Conservation (phyloP, 2,888 invertebrate genomes). For the Torymus tubicola region DNA sequence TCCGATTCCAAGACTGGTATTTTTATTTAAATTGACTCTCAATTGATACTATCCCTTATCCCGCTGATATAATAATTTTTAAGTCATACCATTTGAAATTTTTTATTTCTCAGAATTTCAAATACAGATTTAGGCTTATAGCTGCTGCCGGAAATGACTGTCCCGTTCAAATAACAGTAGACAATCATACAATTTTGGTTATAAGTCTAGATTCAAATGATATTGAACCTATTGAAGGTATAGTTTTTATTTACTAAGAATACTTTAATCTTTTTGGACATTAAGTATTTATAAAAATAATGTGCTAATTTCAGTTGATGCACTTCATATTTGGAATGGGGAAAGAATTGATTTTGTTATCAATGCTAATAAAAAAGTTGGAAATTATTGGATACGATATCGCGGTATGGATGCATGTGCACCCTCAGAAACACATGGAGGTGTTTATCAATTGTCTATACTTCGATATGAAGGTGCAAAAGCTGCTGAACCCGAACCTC, state of each 20-base stretch:
- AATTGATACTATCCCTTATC: no score
- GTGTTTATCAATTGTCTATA: constrained; percentile 83
- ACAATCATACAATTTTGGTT: constrained; percentile 87
- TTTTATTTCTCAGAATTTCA: constrained; percentile 59
- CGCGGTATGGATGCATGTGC: constrained; percentile 78
- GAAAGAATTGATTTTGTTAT: constrained; percentile 92
- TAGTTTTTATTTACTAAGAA: no score
- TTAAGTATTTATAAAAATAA: neutral
- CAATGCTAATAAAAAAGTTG: constrained; percentile 83
- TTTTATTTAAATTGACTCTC: no score
- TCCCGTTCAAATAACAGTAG: constrained; percentile 89
- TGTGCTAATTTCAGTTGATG: constrained; percentile 19
- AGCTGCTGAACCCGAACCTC: constrained; percentile 79
- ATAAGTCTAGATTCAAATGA: constrained; percentile 89
- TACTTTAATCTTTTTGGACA: no score
- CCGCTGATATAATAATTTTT: no score
- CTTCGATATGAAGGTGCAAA: constrained; percentile 82
- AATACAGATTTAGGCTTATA: constrained; percentile 88
- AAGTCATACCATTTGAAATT: no score
- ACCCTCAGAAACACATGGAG: constrained; percentile 68
- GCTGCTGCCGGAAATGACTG: constrained; percentile 93
- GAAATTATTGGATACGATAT: constrained; percentile 88
- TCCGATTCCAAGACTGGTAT: no score
- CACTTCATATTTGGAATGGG: constrained; percentile 88
- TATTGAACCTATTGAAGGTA: constrained; percentile 85